Conservation (phyloP, 1,140 invertebrate genomes). For the Pseudobourletiella spinata region DNA sequence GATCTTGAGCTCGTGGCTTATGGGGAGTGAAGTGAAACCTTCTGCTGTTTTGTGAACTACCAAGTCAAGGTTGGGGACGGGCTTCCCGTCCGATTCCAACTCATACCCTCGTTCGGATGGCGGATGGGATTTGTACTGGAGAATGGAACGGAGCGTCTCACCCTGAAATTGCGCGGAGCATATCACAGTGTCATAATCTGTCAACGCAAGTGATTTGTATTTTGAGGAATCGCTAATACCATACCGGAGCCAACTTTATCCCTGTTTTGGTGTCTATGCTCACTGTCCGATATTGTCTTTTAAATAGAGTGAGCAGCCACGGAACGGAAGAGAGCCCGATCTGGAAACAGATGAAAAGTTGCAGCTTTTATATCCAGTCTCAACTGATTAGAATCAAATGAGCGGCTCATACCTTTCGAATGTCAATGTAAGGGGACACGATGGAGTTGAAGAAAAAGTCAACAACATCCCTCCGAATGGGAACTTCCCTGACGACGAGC, state of each 20-base stretch:
- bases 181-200: not conserved
- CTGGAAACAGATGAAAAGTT: too few species aligned
- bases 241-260: not conserved
- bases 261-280: slow-evolving; percentile 19
- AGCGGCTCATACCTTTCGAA: slow-evolving; percentile 62
- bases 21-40: slow-evolving; percentile 23
- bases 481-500: slow-evolving; percentile 60
- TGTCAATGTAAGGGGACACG: slow-evolving; percentile 63
- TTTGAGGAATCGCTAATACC: not conserved
- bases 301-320: slow-evolving; percentile 50
- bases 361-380: too few species aligned
- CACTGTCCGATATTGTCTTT: slow-evolving; percentile 46
- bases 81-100: slow-evolving; percentile 7
- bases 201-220: not conserved
- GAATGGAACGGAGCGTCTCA: slow-evolving; percentile 27
- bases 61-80: not conserved
- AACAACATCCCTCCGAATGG: slow-evolving; percentile 53
- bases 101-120: not conserved
- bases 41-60: slow-evolving; percentile 24
- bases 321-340: slow-evolving; percentile 11
- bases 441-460: slow-evolving; percentile 57
- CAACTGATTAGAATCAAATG: too few species aligned
- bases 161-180: slow-evolving; percentile 9
- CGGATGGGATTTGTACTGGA: slow-evolving; percentile 28
- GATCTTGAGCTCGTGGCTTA: slow-evolving; percentile 12